Conservation (phyloP, 2,888 invertebrate genomes). For the Noctua comes region DNA sequence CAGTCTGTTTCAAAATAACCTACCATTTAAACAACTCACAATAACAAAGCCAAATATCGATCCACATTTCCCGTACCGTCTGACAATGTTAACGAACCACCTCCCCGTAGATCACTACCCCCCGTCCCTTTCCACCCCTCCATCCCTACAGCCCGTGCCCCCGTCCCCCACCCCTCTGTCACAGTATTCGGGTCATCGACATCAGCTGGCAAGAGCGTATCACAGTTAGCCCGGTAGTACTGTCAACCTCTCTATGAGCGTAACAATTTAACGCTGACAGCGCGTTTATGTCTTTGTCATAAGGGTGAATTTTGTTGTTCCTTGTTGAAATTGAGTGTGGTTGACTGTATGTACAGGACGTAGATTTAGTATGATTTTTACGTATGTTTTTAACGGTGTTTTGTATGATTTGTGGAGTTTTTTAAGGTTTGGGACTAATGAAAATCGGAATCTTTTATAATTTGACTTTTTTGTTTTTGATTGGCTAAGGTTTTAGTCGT, state of each 20-base stretch:
- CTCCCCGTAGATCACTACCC: conserved; percentile 54
- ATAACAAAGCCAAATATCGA: conserved; percentile 19
- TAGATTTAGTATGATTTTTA: conserved; percentile 2
- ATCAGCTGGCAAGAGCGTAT: conserved; percentile 66
- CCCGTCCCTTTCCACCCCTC: conserved; percentile 23
- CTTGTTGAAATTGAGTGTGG: background rate
- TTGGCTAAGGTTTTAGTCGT: background rate
- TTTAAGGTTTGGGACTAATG: background rate
- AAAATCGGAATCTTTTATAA: background rate
- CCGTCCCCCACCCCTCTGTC: conserved; percentile 58
- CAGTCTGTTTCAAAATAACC: background rate
- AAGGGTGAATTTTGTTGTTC: background rate
- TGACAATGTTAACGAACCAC: conserved; percentile 67
- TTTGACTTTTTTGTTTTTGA: background rate
- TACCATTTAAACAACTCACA: background rate
- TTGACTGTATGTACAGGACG: background rate
- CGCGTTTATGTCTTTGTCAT: background rate
- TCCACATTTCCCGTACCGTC: conserved; percentile 37
- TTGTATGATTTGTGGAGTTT: conserved; percentile 8
- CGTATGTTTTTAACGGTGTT: background rate
- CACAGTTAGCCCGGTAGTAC: conserved; percentile 33
- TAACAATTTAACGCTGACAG: background rate
- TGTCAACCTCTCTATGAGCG: background rate
- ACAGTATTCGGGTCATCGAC: conserved; percentile 81
- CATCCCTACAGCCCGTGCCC: conserved; percentile 18